Base-by-base conservation (phyloP, 2,113 vertebrate genomes). In the Varanus salvator region DNA sequence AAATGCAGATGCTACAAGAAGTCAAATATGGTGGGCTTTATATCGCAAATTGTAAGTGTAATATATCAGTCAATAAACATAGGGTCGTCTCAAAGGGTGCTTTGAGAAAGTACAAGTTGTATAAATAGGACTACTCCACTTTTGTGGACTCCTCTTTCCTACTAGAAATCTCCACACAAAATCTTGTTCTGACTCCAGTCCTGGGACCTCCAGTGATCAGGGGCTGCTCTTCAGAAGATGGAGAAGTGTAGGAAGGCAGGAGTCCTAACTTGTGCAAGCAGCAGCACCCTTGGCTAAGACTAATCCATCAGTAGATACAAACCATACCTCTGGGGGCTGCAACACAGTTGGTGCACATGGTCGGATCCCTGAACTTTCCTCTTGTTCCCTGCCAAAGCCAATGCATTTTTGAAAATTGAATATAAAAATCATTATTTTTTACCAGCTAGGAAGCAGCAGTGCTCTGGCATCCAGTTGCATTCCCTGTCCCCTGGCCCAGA, bases 1-100 rank as follows among this genome's bases (percentile, higher is more conserved):
- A 94, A 95, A 95, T 84, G 90, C 81, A 81, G 87, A 80, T 87
- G 80, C 95, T 80, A 86, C 80, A 48, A 87, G 57, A 90, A 90
- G 66, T 84, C 89, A 82, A 89, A 74, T 29, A 76, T 91, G 91
- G 92, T 87, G 84, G 89, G 38, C 3, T 91, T 91, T 89, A 87
- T 64, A 48, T 91, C 54, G 72, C 31, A 87, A 7, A 29, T n/a
- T 85, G 44, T 69, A 72, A n/a, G 48, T 50, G 52, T 85, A 29
- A 74, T 74, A 72, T 85, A 57, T 54, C 19, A 31, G 66, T 4
- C 48, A 84, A 76, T 76, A 76, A 76, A 29, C 74, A 54, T 15
- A 38, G 8, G 48, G 29, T 54, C 54, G 50, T 72, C 11, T 44
- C n/a, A 12, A 76, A 50, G 27, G 23, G 23, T 76, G 31, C 3